A percentile compares a stretch with the other conserved stretches of the same genome.
phyloP scores from a whole-genome alignment of 92 coral and sea anemone genomes.

The Palythoa heliodiscus region DNA sequence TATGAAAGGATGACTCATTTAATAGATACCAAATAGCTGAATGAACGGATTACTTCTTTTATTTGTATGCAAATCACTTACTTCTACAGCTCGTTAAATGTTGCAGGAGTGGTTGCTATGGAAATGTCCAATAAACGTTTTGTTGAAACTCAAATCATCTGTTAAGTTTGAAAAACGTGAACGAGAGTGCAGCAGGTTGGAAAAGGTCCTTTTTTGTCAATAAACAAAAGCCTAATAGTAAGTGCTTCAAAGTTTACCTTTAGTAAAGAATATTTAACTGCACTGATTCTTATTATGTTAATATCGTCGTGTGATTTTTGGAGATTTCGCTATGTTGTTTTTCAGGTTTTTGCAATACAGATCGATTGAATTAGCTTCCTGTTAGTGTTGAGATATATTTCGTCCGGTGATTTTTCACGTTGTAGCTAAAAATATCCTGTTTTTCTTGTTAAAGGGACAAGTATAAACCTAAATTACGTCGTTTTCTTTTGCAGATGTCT shows the following conservation, averaged over 20 bases:
- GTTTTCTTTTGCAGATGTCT: conserved; percentile 11
- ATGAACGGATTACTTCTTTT: background rate
- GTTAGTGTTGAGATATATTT: background rate
- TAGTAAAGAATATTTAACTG: background rate
- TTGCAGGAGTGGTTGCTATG: background rate
- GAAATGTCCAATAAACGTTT: conserved; percentile 4
- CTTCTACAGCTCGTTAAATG: background rate
- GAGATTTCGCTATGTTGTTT: background rate
- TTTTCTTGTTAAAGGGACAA: background rate
- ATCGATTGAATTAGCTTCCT: background rate
- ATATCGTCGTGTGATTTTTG: background rate
- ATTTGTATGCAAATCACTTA: conserved; percentile 1
- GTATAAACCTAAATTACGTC: background rate
- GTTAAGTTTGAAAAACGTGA: background rate
- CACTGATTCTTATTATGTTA: background rate
- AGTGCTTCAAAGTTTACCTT: background rate
- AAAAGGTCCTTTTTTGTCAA: background rate
- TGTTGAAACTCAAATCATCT: conserved; percentile 4
- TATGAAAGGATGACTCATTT: background rate
- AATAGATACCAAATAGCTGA: background rate
- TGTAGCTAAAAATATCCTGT: background rate
- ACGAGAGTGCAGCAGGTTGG: background rate
- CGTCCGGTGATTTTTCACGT: background rate
- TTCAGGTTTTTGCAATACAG: background rate
- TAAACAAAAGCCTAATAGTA: background rate